A percentile compares a stretch with the other conserved stretches of the same genome.
These are phyloP conservation scores for Drosophila kurseongensis DNA, from an alignment of 1,140 invertebrate genomes.

Conservation along the genomic window DNA sequence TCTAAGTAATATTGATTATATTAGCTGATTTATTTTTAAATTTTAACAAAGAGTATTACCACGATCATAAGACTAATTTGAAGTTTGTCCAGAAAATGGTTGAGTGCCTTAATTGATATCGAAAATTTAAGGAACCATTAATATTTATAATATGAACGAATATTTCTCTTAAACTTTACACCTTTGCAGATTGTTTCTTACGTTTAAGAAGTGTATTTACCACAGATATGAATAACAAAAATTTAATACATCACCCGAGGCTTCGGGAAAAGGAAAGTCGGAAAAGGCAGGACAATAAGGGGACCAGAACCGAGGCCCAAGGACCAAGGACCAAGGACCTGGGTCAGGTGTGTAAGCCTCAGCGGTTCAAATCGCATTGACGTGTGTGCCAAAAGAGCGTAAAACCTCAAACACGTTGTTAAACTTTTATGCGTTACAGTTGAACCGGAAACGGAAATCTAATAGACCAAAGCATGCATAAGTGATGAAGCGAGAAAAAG, in stretches of 20 bases:
- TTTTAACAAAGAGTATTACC: too few species aligned
- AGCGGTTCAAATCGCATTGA: slow-evolving; percentile 73
- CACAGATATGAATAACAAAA: slow-evolving; percentile 3
- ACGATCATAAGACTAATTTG: too few species aligned
- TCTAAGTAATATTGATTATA: too few species aligned
- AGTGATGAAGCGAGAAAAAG: slow-evolving; percentile 79
- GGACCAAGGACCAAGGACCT: not conserved
- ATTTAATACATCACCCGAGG: not conserved
- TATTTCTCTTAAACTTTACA: too few species aligned
- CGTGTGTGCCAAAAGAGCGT: slow-evolving; percentile 72
- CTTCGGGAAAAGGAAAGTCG: not conserved
- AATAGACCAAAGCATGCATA: slow-evolving; percentile 81
- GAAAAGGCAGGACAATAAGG: not conserved
- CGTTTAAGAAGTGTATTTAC: too few species aligned
- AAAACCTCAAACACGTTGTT: slow-evolving; percentile 77
- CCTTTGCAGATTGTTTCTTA: too few species aligned
- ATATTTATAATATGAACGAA: too few species aligned
- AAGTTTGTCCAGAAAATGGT: too few species aligned
- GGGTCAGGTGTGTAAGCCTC: slow-evolving; percentile 68
- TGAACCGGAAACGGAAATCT: slow-evolving; percentile 80
- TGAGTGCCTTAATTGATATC: too few species aligned
- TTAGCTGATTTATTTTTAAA: too few species aligned
- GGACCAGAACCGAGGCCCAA: not conserved
- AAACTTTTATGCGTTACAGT: slow-evolving; percentile 71
- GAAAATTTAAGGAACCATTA: too few species aligned